Base-by-base conservation (phyloP, 2,888 invertebrate species). In the Colletes collaris region DNA sequence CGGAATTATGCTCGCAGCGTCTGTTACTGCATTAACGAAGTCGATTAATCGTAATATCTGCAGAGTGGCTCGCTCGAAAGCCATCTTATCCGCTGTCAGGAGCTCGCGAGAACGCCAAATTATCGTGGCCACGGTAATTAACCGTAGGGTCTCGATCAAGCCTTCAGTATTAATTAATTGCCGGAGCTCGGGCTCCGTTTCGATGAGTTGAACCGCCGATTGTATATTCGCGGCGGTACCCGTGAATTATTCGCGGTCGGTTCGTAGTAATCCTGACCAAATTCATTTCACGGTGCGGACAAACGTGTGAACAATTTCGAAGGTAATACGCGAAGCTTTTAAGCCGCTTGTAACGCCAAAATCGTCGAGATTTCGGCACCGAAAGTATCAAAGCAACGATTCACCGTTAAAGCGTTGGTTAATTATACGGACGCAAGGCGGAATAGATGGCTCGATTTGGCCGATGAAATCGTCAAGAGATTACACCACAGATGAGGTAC, bases 121-220 rank as follows among this genome's bases (percentile, higher is more conserved):
- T 82, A 79, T 71, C 68, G 53, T n/a, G 35, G 66, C 50, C 37
- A 19, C 49, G 66, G 72, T 80, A 77, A 80, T 83, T 83, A 83
- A 83, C 80, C 72, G 65, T 80, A 69, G 71, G 74, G 35, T 75
- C 56, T 60, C 58, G 68, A 66, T 66, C 71, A 56, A 66, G 46
- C 59, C 50, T 70, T 53, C 46, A 19, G 46, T 66, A 68, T 81
- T 76, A 81, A 82, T 80, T 81, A 75, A 76, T 81, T 66, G 35
- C 64, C 53, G 46, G 60, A 59, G 52, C 49, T 16, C 49, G 19
- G 1, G 19, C 46, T 55, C 35, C 66, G 13, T 73, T 79, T 79
- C 76, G 49, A 37, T 35, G 3, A 46, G 27, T 52, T 37, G 19
- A 19, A 50, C 60, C 10, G 8, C 46, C 50, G n/a, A 59, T 69